These are phyloP conservation scores for Zeus faber DNA, from an alignment of 2,113 vertebrate species.

Conservation along the genomic window DNA sequence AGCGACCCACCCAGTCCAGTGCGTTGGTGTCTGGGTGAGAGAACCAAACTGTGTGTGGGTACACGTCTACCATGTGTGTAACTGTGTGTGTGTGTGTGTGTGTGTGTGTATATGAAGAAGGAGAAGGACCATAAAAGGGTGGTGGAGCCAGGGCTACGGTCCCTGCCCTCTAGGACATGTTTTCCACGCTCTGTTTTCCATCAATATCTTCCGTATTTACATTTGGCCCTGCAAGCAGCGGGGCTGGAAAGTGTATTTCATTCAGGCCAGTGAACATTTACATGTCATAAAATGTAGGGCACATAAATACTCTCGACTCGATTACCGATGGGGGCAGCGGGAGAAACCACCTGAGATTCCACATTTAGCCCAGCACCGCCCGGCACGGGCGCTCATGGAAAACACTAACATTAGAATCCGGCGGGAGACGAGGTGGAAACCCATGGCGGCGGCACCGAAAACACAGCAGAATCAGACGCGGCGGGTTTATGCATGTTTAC, in stretches of 20 bases:
- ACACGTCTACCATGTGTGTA: slow-evolving; percentile 27
- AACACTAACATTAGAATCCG: slow-evolving; percentile 24
- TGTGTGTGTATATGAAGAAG: slow-evolving; percentile 12
- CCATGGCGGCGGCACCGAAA: slow-evolving; percentile 22
- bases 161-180: slow-evolving; percentile 32
- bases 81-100: neutral
- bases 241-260: slow-evolving; percentile 56
- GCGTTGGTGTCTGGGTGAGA: slow-evolving; percentile 32
- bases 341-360: slow-evolving; percentile 61
- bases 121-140: slow-evolving; percentile 30
- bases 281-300: slow-evolving; percentile 62
- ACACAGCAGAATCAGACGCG: slow-evolving; percentile 19
- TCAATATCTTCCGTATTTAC: slow-evolving; percentile 68
- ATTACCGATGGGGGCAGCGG: slow-evolving; percentile 36
- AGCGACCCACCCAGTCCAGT: slow-evolving; percentile 49
- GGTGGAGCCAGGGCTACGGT: slow-evolving; percentile 15
- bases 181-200: slow-evolving; percentile 66
- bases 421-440: slow-evolving; percentile 27
- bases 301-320: slow-evolving; percentile 61
- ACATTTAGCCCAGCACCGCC: slow-evolving; percentile 48
- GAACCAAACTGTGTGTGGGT: slow-evolving; percentile 24
- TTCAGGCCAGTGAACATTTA: slow-evolving; percentile 65
- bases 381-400: slow-evolving; percentile 36
- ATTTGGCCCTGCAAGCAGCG: slow-evolving; percentile 33
- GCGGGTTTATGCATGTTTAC: neutral